A percentile compares a stretch with the other conserved stretches of the same genome.
Evolutionary conservation across 2,797 vertebrate species (phyloP).

Genomic region (Choloepus didactylus): DNA sequence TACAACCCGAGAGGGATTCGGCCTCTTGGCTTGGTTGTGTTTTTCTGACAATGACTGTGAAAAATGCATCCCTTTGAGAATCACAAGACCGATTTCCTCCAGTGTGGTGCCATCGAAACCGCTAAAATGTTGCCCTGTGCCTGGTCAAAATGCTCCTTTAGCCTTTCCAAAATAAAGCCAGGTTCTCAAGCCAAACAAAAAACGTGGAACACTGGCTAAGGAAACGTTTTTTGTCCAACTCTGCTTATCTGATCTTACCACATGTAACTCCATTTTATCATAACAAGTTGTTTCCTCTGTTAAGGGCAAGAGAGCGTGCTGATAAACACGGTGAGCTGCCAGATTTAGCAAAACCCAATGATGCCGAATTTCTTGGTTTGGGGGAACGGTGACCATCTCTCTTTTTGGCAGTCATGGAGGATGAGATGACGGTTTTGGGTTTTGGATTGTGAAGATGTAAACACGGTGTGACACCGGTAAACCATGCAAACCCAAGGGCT

Average conservation of each 20-base stretch:
- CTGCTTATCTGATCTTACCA: conserved; percentile 85
- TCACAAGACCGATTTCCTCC: background rate
- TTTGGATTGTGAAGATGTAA: background rate
- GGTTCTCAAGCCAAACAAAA: conserved; percentile 69
- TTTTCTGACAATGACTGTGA: background rate
- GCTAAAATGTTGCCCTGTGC: conserved; percentile 37
- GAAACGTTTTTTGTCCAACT: conserved; percentile 82
- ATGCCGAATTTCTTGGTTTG: background rate
- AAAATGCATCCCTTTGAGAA: background rate
- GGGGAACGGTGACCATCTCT: background rate
- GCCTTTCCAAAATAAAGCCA: conserved; percentile 61
- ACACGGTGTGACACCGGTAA: background rate
- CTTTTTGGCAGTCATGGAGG: background rate
- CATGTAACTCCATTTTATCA: conserved; percentile 75
- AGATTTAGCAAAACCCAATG: background rate
- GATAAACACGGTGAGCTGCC: conserved; percentile 73
- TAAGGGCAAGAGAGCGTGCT: conserved; percentile 74
- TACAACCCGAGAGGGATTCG: background rate
- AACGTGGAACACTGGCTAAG: conserved; percentile 81
- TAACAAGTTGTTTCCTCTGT: conserved; percentile 80
- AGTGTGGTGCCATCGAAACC: conserved; percentile 73
- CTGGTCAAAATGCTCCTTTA: conserved; percentile 34
- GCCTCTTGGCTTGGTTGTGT: background rate
- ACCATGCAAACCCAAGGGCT: background rate
- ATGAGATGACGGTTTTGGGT: background rate